Evolutionary conservation across 2,888 invertebrate species (phyloP).

Genomic region (Hemithea aestivaria): DNA sequence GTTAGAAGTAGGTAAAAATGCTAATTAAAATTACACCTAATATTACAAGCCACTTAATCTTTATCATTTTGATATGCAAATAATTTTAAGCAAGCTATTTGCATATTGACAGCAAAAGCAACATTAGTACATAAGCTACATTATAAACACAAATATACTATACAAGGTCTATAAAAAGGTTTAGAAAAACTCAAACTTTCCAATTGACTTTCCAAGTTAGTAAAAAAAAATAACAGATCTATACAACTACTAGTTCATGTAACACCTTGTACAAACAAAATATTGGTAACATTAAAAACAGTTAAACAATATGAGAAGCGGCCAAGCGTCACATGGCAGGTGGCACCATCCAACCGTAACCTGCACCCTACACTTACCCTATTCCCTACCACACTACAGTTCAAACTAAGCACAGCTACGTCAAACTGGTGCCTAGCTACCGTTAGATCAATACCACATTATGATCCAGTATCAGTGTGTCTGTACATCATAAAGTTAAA

Average conservation of each 20-base stretch:
- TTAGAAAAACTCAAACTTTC: too few species aligned
- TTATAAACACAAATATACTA: slow-evolving; percentile 5
- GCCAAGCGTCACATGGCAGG: slow-evolving; percentile 64
- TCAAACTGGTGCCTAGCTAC: slow-evolving; percentile 55
- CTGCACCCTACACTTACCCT: slow-evolving; percentile 61
- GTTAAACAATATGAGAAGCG: slow-evolving; percentile 28
- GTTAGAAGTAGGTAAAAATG: too few species aligned
- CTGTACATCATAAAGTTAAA: slow-evolving; percentile 39
- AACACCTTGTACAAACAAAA: too few species aligned
- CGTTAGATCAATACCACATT: slow-evolving; percentile 71
- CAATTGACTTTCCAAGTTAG: too few species aligned
- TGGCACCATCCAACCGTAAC: slow-evolving; percentile 61
- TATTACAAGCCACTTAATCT: too few species aligned
- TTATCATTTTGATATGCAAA: too few species aligned
- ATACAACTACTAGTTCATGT: too few species aligned
- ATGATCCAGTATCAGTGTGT: slow-evolving; percentile 45
- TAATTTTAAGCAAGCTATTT: too few species aligned
- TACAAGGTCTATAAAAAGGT: too few species aligned
- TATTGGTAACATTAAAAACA: slow-evolving; percentile 7
- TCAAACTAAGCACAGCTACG: slow-evolving; percentile 41
- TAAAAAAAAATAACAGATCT: too few species aligned
- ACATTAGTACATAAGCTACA: slow-evolving; percentile 10
- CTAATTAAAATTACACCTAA: too few species aligned
- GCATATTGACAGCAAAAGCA: too few species aligned
- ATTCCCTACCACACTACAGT: slow-evolving; percentile 36